Conservation (phyloP, 2,113 vertebrate genomes). For the Spermophilus dauricus region DNA sequence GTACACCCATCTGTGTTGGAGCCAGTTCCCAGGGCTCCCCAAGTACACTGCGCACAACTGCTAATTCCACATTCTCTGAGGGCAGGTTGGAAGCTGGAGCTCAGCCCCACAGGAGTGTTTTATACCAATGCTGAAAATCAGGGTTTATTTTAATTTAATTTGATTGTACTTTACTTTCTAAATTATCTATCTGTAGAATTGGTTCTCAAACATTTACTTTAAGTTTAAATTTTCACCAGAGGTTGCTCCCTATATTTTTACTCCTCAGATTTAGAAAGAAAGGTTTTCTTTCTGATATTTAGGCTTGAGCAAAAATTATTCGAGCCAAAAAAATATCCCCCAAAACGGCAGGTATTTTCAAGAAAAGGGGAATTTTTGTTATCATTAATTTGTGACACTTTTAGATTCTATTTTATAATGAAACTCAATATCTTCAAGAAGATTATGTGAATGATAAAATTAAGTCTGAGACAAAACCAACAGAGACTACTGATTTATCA, state of each 20-base stretch:
- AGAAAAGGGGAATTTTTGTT: not conserved
- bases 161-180: no score
- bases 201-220: not conserved
- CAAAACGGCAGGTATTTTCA: not conserved
- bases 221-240: not conserved
- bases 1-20: rapidly evolving
- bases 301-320: not conserved
- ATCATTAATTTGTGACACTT: not conserved
- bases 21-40: rapidly evolving
- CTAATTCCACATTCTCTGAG: not conserved
- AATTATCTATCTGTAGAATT: not conserved
- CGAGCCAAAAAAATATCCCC: no score
- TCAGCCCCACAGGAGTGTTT: not conserved
- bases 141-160: not conserved
- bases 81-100: not conserved
- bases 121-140: not conserved
- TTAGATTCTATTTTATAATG: not conserved
- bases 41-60: not conserved
- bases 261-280: not conserved
- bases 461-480: not conserved
- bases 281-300: not conserved
- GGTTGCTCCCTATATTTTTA: not conserved
- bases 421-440: not conserved
- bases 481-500: not conserved
- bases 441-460: not conserved